Percentiles rank a stretch among this genome's conserved stretches.
Conservation (phyloP, 2,888 invertebrate species). For the Cephonodes hylas region DNA sequence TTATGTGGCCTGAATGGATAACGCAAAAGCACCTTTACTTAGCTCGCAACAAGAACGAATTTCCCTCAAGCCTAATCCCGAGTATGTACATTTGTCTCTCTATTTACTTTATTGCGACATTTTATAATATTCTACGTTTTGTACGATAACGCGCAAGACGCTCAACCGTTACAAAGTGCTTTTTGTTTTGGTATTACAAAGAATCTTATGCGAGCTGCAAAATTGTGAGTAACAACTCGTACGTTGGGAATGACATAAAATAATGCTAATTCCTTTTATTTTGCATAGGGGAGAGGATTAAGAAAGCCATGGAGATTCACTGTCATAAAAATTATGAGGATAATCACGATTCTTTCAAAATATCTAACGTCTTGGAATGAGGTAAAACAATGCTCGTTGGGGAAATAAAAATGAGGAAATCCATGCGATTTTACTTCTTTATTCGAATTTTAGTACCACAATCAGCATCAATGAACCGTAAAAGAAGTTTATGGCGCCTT, state of each 20-base stretch:
- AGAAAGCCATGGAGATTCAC: background rate
- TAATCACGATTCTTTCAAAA: background rate
- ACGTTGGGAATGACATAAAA: slow-evolving; percentile 12
- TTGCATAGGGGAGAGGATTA: background rate
- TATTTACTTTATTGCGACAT: slow-evolving; percentile 78
- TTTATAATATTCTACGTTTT: slow-evolving; percentile 77
- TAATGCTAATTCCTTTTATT: background rate
- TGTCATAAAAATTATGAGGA: background rate
- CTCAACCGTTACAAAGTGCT: slow-evolving; percentile 64
- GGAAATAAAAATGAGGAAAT: background rate
- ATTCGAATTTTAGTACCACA: slow-evolving; percentile 7
- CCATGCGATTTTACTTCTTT: slow-evolving; percentile 6
- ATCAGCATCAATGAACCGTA: slow-evolving; percentile 6
- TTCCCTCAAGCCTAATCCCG: slow-evolving; percentile 28
- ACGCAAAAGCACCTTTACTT: slow-evolving; percentile 41
- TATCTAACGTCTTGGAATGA: background rate
- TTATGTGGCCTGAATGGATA: slow-evolving; percentile 45
- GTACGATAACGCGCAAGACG: slow-evolving; percentile 66
- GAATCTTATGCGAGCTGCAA: slow-evolving; percentile 28
- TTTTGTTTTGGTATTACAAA: slow-evolving; percentile 55
- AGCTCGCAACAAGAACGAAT: slow-evolving; percentile 34
- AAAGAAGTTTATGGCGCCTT: background rate
- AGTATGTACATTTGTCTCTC: slow-evolving; percentile 70
- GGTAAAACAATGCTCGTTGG: background rate
- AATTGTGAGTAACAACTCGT: slow-evolving; percentile 2